Evolutionary conservation across 2,113 vertebrate species (phyloP), one percentile per base, ranked within the genome.

Genomic region (Sinocyclocheilus anshuiensis): DNA sequence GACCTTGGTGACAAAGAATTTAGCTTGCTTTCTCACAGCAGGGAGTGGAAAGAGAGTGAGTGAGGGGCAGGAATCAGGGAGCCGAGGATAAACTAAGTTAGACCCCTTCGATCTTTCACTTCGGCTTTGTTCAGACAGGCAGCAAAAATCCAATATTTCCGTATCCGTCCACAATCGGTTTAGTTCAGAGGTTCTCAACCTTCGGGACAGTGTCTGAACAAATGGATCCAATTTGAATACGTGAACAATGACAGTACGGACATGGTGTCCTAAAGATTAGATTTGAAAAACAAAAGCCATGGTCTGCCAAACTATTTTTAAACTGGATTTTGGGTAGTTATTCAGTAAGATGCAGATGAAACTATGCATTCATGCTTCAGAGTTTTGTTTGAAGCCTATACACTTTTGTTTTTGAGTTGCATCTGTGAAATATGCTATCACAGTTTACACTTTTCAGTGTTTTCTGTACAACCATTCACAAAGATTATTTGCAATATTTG

Each of bases 141-240:
- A 48, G 72, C 20, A 75, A 75, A 75, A 48, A 48, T 75, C 72
- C 5, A 1, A 75, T 75, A 75, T 75, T 75, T 75, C 72, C 22
- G 4, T 75, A 8, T 75, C 39, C n/a, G 2, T 39, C 36, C 42
- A n/a, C 18, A 75, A 48, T 48, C 42, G 9, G 39, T 75, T 75
- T 75, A 48, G 36, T 15, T 75, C 72, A 75, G 42, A 48, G 39
- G 39, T 24, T 75, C 72, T 74, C 39, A 45, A 45, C 33, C 72
- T 75, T 48, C 29, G 65, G 67, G 67, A 36, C 72, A 22, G 36
- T 75, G 22, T 75, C 20, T 75, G 10, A 48, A 45, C 72, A 75
- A 75, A 75, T 48, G 39, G 39, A 48, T 75, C 42, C n/a, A 20
- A 75, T 48, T 75, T 48, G 72, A 75, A 11, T 48, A 48, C 36